Conservation (phyloP, 2,888 invertebrate genomes). For the Amblyjoppa fuscipennis region DNA sequence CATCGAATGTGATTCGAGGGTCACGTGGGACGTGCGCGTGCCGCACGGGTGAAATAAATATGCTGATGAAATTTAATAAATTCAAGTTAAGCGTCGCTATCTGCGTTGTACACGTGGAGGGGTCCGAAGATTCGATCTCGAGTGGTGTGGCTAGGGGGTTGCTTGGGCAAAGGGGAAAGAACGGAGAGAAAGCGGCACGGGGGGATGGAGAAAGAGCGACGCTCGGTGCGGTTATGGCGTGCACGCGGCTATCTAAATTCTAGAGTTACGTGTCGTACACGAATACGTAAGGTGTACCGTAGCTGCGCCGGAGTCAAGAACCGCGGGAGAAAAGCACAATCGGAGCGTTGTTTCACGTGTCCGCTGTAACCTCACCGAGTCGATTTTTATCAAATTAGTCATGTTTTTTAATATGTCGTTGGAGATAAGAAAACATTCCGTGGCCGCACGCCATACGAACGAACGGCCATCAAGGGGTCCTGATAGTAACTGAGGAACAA, state of each 20-base stretch:
- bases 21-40: background rate
- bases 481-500: constrained; percentile 4
- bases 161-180: constrained; percentile 3
- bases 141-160: background rate
- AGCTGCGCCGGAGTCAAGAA: constrained; percentile 7
- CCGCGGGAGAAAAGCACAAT: constrained; percentile 17
- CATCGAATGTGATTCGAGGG: constrained; percentile 2
- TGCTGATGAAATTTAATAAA: constrained; percentile 43
- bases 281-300: constrained; percentile 29
- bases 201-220: background rate
- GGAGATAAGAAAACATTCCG: constrained; percentile 50
- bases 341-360: constrained; percentile 50
- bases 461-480: background rate
- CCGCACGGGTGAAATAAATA: constrained; percentile 29
- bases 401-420: constrained; percentile 65
- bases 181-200: background rate
- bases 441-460: constrained; percentile 14
- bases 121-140: constrained; percentile 30
- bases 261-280: constrained; percentile 60
- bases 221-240: constrained; percentile 52
- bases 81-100: constrained; percentile 44
- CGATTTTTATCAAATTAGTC: constrained; percentile 66
- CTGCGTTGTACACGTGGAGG: constrained; percentile 25
- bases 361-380: constrained; percentile 60
- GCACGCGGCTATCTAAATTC: constrained; percentile 59